These are phyloP conservation scores for Quadriops clusia DNA, from an alignment of 2,888 invertebrate genomes.

Conservation along the genomic window DNA sequence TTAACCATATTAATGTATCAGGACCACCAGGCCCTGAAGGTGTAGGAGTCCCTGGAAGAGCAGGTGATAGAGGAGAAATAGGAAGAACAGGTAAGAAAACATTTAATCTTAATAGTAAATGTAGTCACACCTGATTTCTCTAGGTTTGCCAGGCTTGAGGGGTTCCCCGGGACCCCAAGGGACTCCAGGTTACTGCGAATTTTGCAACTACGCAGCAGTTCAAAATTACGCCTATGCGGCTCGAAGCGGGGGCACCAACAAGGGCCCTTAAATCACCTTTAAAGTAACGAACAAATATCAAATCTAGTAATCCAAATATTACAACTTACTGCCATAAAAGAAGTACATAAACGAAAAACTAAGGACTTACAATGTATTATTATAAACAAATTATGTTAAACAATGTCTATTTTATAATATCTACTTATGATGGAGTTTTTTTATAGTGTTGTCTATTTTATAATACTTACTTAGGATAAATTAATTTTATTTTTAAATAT, in stretches of 20 bases:
- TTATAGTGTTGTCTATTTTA: too few species aligned
- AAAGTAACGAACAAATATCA: too few species aligned
- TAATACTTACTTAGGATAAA: too few species aligned
- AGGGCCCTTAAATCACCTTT: constrained; percentile 45
- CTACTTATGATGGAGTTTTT: too few species aligned
- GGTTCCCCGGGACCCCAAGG: constrained; percentile 57
- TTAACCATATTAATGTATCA: constrained; percentile 16
- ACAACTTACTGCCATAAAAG: too few species aligned
- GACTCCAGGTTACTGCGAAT: constrained; percentile 50
- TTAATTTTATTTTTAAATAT: too few species aligned
- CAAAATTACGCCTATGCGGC: constrained; percentile 43
- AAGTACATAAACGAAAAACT: too few species aligned
- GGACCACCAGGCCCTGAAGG: constrained; percentile 60
- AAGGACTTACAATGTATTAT: too few species aligned
- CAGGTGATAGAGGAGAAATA: constrained; percentile 63
- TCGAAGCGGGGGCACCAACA: constrained; percentile 41
- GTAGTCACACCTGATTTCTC: constrained; percentile 5
- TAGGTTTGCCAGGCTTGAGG: constrained; percentile 33
- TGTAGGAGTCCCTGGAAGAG: constrained; percentile 52
- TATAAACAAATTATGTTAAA: too few species aligned
- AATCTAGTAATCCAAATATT: too few species aligned
- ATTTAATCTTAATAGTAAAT: constrained; percentile 6
- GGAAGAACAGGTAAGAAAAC: constrained; percentile 52
- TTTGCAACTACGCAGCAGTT: constrained; percentile 46
- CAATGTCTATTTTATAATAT: too few species aligned